A percentile compares a stretch with the other conserved stretches of the same genome.
Evolutionary conservation across 2,797 vertebrate species (phyloP).

Genomic region (Centropyge bicolor): DNA sequence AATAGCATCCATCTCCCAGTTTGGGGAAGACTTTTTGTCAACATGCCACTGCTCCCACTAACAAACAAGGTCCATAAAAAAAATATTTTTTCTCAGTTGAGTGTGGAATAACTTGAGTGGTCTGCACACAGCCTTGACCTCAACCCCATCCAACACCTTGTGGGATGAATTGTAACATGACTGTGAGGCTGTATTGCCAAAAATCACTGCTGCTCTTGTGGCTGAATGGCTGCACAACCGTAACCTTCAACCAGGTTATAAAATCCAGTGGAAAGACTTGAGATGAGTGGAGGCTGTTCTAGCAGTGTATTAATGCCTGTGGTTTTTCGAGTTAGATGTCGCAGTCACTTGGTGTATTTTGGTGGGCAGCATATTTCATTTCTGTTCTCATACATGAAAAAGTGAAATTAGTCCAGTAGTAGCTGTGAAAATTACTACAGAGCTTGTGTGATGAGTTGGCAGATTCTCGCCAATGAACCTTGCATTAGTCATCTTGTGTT

Average conservation of each 20-base stretch:
- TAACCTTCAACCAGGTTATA: constrained; percentile 7
- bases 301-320: not conserved
- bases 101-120: not conserved
- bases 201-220: constrained; percentile 12
- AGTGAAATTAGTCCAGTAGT: not conserved
- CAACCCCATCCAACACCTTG: constrained; percentile 7
- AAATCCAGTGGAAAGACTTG: constrained; percentile 6
- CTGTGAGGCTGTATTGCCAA: not conserved
- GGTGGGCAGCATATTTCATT: not conserved
- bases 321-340: constrained; percentile 5
- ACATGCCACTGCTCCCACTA: no score
- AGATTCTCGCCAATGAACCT: constrained; percentile 51
- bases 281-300: not conserved
- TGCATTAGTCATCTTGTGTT: constrained; percentile 55
- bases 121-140: constrained; percentile 3
- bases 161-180: not conserved
- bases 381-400: not conserved
- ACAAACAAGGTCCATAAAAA: not conserved
- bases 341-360: not conserved
- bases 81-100: constrained; percentile 1
- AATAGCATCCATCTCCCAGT: not conserved
- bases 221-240: constrained; percentile 21
- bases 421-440: constrained; percentile 37
- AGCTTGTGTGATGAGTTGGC: constrained; percentile 45
- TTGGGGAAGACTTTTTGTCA: not conserved